These are phyloP conservation scores for Heptranchias perlo DNA, from an alignment of 2,113 vertebrate species.

Conservation along the genomic window DNA sequence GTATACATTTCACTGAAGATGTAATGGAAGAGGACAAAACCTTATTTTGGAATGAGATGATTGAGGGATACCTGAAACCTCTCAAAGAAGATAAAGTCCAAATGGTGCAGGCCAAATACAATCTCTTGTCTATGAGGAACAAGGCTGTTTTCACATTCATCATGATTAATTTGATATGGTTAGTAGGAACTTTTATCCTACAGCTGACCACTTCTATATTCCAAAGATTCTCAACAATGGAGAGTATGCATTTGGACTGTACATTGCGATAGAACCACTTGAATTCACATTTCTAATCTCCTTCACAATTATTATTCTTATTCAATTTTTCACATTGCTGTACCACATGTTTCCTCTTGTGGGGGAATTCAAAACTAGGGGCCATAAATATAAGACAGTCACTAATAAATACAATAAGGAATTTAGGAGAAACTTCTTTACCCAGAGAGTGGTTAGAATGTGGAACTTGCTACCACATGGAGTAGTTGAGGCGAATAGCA, in stretches of 20 bases:
- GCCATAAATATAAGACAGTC: too few relatives aligned
- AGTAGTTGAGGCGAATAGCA: too few relatives aligned
- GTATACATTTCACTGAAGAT: too few relatives aligned
- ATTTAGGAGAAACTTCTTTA: too few relatives aligned
- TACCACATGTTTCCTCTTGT: not conserved
- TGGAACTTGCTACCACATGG: too few relatives aligned
- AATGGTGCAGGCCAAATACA: not conserved
- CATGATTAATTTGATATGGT: not conserved
- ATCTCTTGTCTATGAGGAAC: not conserved
- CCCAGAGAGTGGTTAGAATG: too few relatives aligned
- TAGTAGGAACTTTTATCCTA: not conserved
- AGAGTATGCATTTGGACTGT: not conserved
- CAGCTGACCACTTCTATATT: not conserved
- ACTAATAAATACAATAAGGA: too few relatives aligned
- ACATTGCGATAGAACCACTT: not conserved
- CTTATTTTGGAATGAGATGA: not conserved
- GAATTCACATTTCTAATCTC: not conserved
- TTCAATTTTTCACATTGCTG: not conserved
- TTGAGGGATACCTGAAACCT: not conserved
- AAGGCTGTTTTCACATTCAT: not conserved
- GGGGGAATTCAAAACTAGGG: too few relatives aligned
- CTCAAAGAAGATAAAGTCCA: not conserved
- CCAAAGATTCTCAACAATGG: not conserved
- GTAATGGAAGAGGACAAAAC: not conserved
- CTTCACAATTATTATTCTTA: not conserved